Base-by-base conservation (phyloP, 2,113 vertebrate genomes). In the Paralichthys olivaceus region DNA sequence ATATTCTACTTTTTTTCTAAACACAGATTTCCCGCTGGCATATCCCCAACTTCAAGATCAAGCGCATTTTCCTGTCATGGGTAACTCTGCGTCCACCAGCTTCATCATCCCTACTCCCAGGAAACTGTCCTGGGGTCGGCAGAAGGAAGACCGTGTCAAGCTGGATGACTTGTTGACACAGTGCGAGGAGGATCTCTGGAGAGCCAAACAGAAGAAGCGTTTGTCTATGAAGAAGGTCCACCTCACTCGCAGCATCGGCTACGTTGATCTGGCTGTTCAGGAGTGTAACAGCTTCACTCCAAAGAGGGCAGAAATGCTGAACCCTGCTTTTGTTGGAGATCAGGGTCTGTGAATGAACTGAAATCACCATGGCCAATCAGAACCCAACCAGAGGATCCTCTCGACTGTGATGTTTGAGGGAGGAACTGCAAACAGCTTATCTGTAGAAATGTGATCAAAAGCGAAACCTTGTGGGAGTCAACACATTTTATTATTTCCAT, bases 11-110 rank as follows among this genome's bases (percentile, higher is more conserved):
- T 55, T 53, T 49, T 4, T 22, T 25, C 43, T 0, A 45, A 68
- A 57, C 13, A 63, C 51, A 83, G 72, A 63, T 58, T 63, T 47
- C 5, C 13, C 3, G 15, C 14, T 72, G 23, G 15, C 34, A 7
- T 20, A 34, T 32, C 26, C 26, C 20, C 1, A 4, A 40, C 4
- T 29, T 61, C 6, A 15, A 56, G 8, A 34, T 63, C 45, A 4
- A n/a, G 14, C 15, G 22, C 45, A 23, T 47, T 61, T 67, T 5
- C 32, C 29, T 13, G 15, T 34, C 19, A 90, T 92, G 89, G 89
- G 89, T 32, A 90, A 83, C 77, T 81, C 81, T 29, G 59, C 26
- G 8, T 85, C 89, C 13, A 67, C 32, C 3, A 22, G 69, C 63
- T 61, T 83, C 66, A 53, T 62, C 29, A 76, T 51, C 40, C 34